Evolutionary conservation across 2,888 invertebrate genomes (phyloP).

Genomic region (Agrochola circellaris): DNA sequence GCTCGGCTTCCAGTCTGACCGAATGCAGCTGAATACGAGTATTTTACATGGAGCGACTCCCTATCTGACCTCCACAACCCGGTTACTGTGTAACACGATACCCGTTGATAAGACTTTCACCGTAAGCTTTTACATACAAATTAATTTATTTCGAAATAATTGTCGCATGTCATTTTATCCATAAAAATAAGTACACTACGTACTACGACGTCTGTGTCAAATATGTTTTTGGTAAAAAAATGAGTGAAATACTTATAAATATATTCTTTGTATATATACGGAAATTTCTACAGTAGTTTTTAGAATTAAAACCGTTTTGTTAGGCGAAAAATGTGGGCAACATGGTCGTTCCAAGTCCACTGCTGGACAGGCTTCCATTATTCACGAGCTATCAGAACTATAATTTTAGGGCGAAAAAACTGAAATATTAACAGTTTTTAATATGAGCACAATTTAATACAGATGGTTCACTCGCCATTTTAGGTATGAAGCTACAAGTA

Average conservation of each 20-base stretch:
- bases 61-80: not conserved
- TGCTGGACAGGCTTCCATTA: not conserved
- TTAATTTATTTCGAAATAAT: constrained; percentile 1
- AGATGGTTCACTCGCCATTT: no score
- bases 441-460: no score
- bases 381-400: no score
- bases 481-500: no score
- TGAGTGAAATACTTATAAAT: constrained; percentile 44
- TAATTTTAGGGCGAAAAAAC: no score
- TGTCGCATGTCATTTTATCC: constrained; percentile 32
- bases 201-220: constrained; percentile 31
- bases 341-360: not conserved
- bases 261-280: constrained; percentile 60
- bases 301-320: constrained; percentile 22
- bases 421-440: no score
- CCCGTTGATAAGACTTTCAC: not conserved
- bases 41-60: not conserved
- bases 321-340: constrained; percentile 17
- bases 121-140: not conserved
- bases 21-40: not conserved
- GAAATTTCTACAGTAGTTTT: constrained; percentile 42
- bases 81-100: not conserved
- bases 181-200: not conserved
- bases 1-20: not conserved
- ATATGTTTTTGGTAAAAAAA: constrained; percentile 37